Evolutionary conservation across 2,113 vertebrate species (phyloP), one percentile per base, ranked within the genome.

Genomic region (Balaeniceps rex): DNA sequence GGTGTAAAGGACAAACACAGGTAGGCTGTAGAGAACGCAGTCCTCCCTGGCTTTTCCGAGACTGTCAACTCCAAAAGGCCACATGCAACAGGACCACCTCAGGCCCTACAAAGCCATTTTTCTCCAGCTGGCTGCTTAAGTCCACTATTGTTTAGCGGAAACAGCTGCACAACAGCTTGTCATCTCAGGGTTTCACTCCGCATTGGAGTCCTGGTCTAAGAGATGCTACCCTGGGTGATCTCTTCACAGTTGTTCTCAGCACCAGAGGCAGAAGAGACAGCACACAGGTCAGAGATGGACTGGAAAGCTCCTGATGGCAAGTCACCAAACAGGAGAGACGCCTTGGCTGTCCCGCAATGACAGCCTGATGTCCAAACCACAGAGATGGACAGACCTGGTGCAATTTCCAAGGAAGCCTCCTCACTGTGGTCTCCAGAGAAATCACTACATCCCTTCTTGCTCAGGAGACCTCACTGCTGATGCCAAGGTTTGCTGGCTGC

Each of bases 181-280:
- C 61, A 31, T 19, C 31, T 42, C 57, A 54, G 47, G 12, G 34
- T 57, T 68, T 78, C 34, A 7, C 52, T 63, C 58, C 16, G 54
- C 51, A 36, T 4, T 13, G 55, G 52, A 83, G 26, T 31, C 63
- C 60, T 31, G 29, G 38, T 54, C 68, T 40, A 88, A 82, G 94
- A 94, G 7, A 98, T 97, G 85, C 95, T 95, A 47, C 91, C 74
- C 8, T 88, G 81, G 57, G 96, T 96, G 94, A 64, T 87, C 83
- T 98, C 97, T 10, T 98, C 96, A 15, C 98, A 94, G 83, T 93
- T 96, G 90, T 97, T 97, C 60, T 98, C 98, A 0, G 96, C 95
- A 11, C 97, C 97, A 7, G 98, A 97, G 97, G 98, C 97, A 44
- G 98, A 98, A 21, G 98, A 97, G 83, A 89, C 96, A 81, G 98